Evolutionary conservation across 2,113 vertebrate species (phyloP), one percentile per base, ranked within the genome.

Genomic region (Zosterops pallidus): DNA sequence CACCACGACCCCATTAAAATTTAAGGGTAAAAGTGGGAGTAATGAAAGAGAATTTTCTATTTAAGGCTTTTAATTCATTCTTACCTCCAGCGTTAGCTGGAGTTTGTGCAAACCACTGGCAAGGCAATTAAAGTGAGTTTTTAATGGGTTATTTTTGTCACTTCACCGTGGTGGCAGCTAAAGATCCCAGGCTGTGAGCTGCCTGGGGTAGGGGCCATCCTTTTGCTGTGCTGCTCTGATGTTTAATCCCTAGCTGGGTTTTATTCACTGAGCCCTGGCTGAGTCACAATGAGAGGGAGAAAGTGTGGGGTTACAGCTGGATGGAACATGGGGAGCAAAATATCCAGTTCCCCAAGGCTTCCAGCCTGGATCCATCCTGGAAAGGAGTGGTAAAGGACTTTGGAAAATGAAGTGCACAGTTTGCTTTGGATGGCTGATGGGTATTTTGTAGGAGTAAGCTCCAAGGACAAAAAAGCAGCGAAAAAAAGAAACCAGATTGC

Each of bases 131-230:
- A 76, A 65, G 53, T 13, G 71, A 10, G 41, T 90, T 90, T 83
- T 85, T 90, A 83, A 72, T 59, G 91, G 50, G 44, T 60, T 94
- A 35, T 85, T 94, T 93, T 86, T 83, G 71, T 92, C 3, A 0
- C 39, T 86, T 67, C 70, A 20, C 49, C 50, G 1, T 10, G 39
- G 69, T 55, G 67, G 71, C 52, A 92, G 77, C 77, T 84, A 4
- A 69, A 65, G 81, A 86, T 70, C 28, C 59, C 84, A 46, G 72
- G 41, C 83, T 89, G 72, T 67, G 92, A 92, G 68, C 81, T 87
- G 81, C 56, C 70, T 65, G 69, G 55, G 57, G 72, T 57, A 26
- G 81, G 35, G 81, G 5, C 77, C 81, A 25, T 77, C 77, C 12
- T 50, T 82, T 8, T 50, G 69, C 85, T 78, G 39, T 12, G 70